phyloP scores from a whole-genome alignment of 2,888 invertebrate species.

The Chrysolina haemoptera region DNA sequence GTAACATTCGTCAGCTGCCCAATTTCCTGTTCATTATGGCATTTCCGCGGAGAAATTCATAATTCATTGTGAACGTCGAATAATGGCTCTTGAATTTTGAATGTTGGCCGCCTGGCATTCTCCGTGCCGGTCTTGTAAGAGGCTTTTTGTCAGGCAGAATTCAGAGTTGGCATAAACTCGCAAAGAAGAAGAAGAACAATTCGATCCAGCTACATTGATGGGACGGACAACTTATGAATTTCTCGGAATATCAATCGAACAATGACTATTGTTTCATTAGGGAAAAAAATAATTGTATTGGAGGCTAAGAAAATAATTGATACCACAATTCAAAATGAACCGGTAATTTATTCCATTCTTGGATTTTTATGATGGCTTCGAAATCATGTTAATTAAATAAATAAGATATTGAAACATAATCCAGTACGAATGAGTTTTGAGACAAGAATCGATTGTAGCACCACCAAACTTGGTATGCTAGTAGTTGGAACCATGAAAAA shows the following conservation, averaged over 20 bases:
- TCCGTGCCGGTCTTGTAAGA: neutral
- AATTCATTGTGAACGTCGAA: slow-evolving; percentile 3
- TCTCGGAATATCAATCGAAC: neutral
- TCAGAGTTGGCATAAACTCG: neutral
- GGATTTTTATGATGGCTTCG: too few species aligned
- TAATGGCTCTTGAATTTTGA: slow-evolving; percentile 11
- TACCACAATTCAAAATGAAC: too few species aligned
- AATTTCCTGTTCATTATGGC: slow-evolving; percentile 30
- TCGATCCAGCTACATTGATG: neutral
- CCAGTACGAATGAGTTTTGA: too few species aligned
- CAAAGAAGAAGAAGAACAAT: neutral
- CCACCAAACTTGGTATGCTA: too few species aligned
- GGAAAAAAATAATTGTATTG: too few species aligned
- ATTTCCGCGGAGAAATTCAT: slow-evolving; percentile 10
- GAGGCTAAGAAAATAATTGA: too few species aligned
- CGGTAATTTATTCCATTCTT: too few species aligned
- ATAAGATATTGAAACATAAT: too few species aligned
- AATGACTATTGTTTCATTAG: neutral
- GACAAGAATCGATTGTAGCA: too few species aligned
- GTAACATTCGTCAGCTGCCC: slow-evolving; percentile 2
- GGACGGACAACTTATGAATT: neutral
- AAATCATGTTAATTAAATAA: too few species aligned
- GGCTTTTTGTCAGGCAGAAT: neutral
- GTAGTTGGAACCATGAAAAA: too few species aligned
- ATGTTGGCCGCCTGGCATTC: neutral